Evolutionary conservation across 2,113 vertebrate genomes (phyloP), one percentile per base, ranked within the genome.

Genomic region (Pavo muticus): DNA sequence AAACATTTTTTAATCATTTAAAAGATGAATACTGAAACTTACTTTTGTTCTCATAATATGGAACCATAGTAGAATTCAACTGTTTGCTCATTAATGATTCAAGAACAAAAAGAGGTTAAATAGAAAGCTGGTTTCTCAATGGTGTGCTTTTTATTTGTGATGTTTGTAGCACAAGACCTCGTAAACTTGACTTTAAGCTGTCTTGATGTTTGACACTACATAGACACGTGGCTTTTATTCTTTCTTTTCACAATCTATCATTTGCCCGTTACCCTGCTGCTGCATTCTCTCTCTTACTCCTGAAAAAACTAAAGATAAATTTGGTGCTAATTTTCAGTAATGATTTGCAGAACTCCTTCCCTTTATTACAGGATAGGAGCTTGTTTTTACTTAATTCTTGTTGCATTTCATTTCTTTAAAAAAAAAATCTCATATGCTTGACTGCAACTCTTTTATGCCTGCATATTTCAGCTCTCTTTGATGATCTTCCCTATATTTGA

Each of bases 401-500:
- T 19, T 67, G 45, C 69, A 56, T 60, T 90, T 91, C 29, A 20
- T 81, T 88, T 75, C 52, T 78, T 77, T 65, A 59, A 59, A 56
- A 39, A 80, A 80, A 80, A 80, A 90, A 35, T 77, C 64, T 45
- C 74, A 30, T 27, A 9, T 14, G 4, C 20, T 86, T 29, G n/a
- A 24, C 29, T 87, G 88, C 64, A 56, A 65, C 64, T 68, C 69
- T 61, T 94, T 86, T 50, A 30, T 54, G 48, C 23, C 72, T 93
- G 68, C 11, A 0, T 12, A 25, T 56, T 82, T 64, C 86, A 86
- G 25, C 79, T 86, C 63, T 30, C 90, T 95, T 82, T 91, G 92
- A 95, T 87, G 94, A 84, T 67, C 77, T 67, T 88, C 71, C 35
- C 64, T 80, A 7, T 80, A 18, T 71, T 90, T 92, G 78, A 86